Conservation (phyloP, 1,140 invertebrate species). For the Trichogramma pretiosum region DNA sequence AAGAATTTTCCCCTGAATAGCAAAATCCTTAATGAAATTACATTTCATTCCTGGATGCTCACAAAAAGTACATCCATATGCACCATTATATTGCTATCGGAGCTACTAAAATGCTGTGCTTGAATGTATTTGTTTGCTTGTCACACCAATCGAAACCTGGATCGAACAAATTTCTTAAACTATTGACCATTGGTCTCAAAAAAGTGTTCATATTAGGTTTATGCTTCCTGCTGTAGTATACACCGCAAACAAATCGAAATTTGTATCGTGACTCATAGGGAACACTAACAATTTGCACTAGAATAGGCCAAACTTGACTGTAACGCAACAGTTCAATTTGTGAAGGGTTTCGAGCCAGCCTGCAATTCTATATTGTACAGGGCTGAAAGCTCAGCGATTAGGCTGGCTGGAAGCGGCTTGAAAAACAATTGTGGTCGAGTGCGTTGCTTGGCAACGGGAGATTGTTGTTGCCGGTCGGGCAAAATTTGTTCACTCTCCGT, state of each 20-base stretch:
- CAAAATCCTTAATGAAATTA: no score
- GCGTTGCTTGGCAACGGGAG: no score
- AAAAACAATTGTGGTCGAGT: no score
- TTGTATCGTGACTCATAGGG: constrained; percentile 1
- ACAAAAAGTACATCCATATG: constrained; percentile 1
- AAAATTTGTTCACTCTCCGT: no score
- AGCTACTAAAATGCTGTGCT: background rate
- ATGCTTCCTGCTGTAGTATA: constrained; percentile 10
- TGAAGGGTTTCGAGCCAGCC: no score
- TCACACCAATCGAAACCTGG: constrained; percentile 3
- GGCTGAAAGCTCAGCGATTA: no score
- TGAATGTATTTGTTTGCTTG: background rate
- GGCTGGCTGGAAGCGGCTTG: no score
- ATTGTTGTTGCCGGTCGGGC: no score
- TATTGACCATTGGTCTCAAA: constrained; percentile 8
- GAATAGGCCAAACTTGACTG: constrained; percentile 15
- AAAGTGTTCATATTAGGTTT: constrained; percentile 14
- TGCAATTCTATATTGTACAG: no score
- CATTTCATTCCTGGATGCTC: constrained; percentile 10
- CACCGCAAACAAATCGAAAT: constrained; percentile 8
- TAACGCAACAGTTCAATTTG: no score
- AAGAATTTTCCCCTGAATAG: no score
- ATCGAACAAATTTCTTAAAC: background rate
- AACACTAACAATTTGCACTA: constrained; percentile 13
- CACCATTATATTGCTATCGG: constrained; percentile 9